phyloP scores from a whole-genome alignment of 2,797 vertebrate species.

The Enteromius radiatus region DNA sequence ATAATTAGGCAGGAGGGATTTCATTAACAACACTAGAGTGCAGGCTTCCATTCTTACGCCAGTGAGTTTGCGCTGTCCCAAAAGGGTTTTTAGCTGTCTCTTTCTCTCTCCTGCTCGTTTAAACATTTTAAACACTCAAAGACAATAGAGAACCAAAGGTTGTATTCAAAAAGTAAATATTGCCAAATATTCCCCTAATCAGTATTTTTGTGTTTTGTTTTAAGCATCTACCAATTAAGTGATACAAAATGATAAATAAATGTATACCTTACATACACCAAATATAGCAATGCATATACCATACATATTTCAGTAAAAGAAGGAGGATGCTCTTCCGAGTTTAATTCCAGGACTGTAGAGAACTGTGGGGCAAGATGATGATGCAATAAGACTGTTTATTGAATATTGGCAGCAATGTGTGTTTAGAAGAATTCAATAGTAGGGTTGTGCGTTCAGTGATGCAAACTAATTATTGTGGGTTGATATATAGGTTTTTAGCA shows the following conservation, averaged over 20 bases:
- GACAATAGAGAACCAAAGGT: conserved; percentile 36
- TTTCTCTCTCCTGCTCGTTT: conserved; percentile 22
- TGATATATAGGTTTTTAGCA: conserved; percentile 15
- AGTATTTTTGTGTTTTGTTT: not conserved
- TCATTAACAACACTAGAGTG: conserved; percentile 64
- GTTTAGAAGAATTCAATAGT: not conserved
- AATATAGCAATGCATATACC: not conserved
- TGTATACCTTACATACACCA: not conserved
- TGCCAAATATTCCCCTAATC: not conserved
- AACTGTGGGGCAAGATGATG: not conserved
- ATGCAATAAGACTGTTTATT: not conserved
- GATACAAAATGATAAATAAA: not conserved
- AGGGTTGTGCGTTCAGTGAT: conserved; percentile 8
- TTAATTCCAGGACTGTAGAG: not conserved
- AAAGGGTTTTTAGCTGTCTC: conserved; percentile 25
- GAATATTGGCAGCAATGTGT: not conserved
- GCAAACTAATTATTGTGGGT: conserved; percentile 4
- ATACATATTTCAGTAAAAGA: not conserved
- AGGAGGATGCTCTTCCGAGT: not conserved
- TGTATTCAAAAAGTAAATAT: not conserved
- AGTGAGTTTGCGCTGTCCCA: conserved; percentile 39
- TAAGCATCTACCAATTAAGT: not conserved
- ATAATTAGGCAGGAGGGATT: conserved; percentile 83
- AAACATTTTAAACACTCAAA: conserved; percentile 31
- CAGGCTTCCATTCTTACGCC: conserved; percentile 45